Percentiles rank a stretch among this genome's conserved stretches.
Evolutionary conservation across 35 echinoderm and acorn worm species (phyloP).

Genomic region (Ophioderma brevispina): DNA sequence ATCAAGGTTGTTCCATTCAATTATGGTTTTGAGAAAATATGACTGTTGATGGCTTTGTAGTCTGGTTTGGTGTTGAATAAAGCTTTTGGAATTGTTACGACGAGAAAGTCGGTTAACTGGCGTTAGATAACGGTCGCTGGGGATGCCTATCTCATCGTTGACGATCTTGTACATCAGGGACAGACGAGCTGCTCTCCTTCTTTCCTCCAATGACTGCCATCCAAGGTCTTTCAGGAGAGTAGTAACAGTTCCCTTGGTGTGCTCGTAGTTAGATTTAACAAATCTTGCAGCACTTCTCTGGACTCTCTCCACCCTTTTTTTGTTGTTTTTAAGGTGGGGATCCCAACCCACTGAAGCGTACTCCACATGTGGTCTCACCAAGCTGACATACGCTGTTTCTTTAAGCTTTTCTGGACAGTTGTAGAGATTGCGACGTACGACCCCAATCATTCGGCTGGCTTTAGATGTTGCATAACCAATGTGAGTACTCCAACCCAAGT

Average conservation of each 20-base stretch:
- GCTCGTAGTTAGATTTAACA: constrained; percentile 3
- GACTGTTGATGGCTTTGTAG: too few species aligned
- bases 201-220: constrained; percentile 3
- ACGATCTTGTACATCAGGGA: too few species aligned
- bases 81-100: too few species aligned
- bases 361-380: constrained; percentile 14
- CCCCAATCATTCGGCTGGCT: constrained; percentile 1
- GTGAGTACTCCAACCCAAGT: constrained; percentile 14
- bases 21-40: too few species aligned
- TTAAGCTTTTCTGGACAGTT: constrained; percentile 21
- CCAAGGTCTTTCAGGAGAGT: constrained; percentile 9
- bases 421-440: not conserved
- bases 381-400: not conserved
- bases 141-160: too few species aligned
- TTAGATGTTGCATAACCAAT: constrained; percentile 25
- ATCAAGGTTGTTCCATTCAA: too few species aligned
- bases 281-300: not conserved
- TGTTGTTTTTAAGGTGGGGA: constrained; percentile 9
- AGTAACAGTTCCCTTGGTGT: constrained; percentile 1
- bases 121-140: too few species aligned
- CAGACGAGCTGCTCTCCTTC: not conserved
- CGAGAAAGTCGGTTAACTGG: too few species aligned
- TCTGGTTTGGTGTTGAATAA: too few species aligned
- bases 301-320: not conserved
- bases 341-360: constrained; percentile 11